Base-by-base conservation (phyloP, 2,888 invertebrate species). In the Yponomeuta plumbellus region DNA sequence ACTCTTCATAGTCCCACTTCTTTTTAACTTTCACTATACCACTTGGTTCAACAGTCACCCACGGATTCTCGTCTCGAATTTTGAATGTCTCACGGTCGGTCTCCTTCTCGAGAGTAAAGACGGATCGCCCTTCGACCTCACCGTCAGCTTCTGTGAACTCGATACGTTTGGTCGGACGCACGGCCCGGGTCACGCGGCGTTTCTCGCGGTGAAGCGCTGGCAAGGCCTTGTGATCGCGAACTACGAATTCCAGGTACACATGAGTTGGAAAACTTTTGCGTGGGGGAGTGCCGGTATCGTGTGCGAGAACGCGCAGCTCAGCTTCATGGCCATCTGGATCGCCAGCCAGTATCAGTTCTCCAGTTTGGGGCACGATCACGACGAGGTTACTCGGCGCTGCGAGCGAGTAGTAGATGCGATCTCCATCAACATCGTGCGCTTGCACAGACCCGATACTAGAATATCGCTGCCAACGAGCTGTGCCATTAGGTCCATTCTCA, bases 1-100 rank as follows among this genome's bases (percentile, higher is more conserved):
- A 88, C 80, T 97, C 97, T 81, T 98, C 98, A 86, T 97, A 98
- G 93, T 98, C 97, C 98, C 98, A 98, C 94, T 97, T 97, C 94
- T 97, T 97, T 89, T 97, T 97, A 71, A 98, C 97, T 78, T 96
- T 94, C 77, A 98, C 97, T 67, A 97, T 96, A 74, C 98, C 98
- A 88, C 96, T 97, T 62, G 96, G 94, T 85, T 97, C 97, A 66
- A 98, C 97, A 62, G 96, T 96, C 67, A 98, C 97, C 97, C 98
- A 98, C 72, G 96, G 95, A 92, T 97, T 98, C 82, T 97, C 97
- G 78, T 97, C 97, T 75, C 97, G 93, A 78, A 98, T 97, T 88
- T 97, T 97, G 85, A 97, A 98, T 11, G 96, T 97, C 85, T 98
- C 97, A 77, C 96, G 94, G 73, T 97, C 97, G 65, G 97, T 96